phyloP scores from a whole-genome alignment of 1,140 invertebrate genomes.

The Tetramorium parvispinum region DNA sequence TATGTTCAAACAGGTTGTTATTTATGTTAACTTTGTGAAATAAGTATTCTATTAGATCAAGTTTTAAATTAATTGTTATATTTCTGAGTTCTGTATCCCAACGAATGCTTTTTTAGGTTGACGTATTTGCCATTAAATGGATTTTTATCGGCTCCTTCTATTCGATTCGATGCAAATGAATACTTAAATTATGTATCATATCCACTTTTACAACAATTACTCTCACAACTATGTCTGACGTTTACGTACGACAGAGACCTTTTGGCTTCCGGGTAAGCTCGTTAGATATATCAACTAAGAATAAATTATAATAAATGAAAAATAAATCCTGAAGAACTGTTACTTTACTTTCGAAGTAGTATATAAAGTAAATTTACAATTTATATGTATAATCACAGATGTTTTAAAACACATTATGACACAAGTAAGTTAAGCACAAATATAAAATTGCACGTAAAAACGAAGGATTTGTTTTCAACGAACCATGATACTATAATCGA shows the following conservation, averaged over 20 bases:
- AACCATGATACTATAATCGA: slow-evolving; percentile 68
- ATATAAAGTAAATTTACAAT: slow-evolving; percentile 52
- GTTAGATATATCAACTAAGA: neutral
- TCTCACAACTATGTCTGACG: slow-evolving; percentile 60
- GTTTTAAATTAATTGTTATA: slow-evolving; percentile 22
- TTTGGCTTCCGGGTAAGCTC: slow-evolving; percentile 69
- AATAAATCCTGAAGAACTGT: slow-evolving; percentile 18
- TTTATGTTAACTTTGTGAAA: slow-evolving; percentile 13
- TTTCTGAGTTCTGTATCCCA: neutral
- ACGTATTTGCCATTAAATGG: slow-evolving; percentile 80
- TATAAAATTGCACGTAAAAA: slow-evolving; percentile 71
- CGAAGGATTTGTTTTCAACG: slow-evolving; percentile 32
- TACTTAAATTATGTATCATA: slow-evolving; percentile 80
- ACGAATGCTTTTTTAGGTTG: slow-evolving; percentile 69
- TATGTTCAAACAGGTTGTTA: slow-evolving; percentile 78
- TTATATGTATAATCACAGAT: slow-evolving; percentile 69
- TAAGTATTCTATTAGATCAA: slow-evolving; percentile 9
- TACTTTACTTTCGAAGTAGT: slow-evolving; percentile 16
- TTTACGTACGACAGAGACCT: slow-evolving; percentile 39
- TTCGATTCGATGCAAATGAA: slow-evolving; percentile 78
- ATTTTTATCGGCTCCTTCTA: slow-evolving; percentile 78
- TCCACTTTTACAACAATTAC: slow-evolving; percentile 76
- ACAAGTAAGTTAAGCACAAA: slow-evolving; percentile 56
- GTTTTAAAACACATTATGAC: slow-evolving; percentile 64
- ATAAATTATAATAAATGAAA: slow-evolving; percentile 9